phyloP scores from a whole-genome alignment of 2,113 vertebrate genomes.

The Thalassoma bifasciatum region DNA sequence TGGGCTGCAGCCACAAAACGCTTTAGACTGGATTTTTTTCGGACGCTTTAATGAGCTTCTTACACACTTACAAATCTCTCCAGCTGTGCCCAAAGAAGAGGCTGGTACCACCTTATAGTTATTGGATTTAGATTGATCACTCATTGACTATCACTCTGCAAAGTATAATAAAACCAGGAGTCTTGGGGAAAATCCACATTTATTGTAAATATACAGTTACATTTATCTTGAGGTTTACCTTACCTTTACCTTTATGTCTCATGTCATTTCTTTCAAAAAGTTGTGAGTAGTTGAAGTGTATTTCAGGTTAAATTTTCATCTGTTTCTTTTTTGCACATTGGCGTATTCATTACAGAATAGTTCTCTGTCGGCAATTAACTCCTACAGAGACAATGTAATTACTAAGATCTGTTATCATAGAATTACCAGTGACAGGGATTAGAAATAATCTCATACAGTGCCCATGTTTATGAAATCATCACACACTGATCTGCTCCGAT shows the following conservation, averaged over 20 bases:
- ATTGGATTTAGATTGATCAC: conserved; percentile 19
- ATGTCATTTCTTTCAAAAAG: conserved; percentile 2
- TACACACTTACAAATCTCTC: conserved; percentile 56
- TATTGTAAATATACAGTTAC: no score
- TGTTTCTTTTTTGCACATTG: conserved; percentile 29
- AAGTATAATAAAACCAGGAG: conserved; percentile 25
- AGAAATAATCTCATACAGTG: conserved; percentile 57
- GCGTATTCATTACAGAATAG: conserved; percentile 50
- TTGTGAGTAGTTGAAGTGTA: conserved; percentile 12
- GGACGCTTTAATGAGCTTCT: conserved; percentile 58
- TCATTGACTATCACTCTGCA: conserved; percentile 8
- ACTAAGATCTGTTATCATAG: conserved; percentile 63
- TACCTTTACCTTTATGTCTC: no score
- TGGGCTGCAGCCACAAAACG: conserved; percentile 48
- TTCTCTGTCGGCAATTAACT: conserved; percentile 70
- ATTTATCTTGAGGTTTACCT: no score
- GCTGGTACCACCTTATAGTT: conserved; percentile 21
- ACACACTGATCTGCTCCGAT: conserved; percentile 44
- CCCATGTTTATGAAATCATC: conserved; percentile 42
- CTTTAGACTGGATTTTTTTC: conserved; percentile 53
- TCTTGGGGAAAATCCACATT: background rate
- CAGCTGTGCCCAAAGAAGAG: conserved; percentile 46
- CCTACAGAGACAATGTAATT: conserved; percentile 69
- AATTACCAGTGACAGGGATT: conserved; percentile 68
- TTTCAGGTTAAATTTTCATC: conserved; percentile 45